These are phyloP conservation scores for Drosophila glabriapex DNA, from an alignment of 2,888 invertebrate genomes.

Conservation along the genomic window DNA sequence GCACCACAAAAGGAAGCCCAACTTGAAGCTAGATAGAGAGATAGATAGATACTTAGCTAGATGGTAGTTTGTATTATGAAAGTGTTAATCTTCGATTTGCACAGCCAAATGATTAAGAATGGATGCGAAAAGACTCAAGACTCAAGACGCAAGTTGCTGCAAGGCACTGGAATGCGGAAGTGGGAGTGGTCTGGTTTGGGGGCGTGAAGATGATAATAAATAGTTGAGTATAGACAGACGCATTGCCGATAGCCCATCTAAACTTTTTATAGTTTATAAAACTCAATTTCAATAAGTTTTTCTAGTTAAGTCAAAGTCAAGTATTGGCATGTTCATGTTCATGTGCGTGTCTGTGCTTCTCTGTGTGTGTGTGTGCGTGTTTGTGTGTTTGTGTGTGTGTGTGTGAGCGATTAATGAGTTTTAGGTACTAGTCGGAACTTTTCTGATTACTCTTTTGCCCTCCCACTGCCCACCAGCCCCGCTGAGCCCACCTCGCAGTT, in stretches of 20 bases:
- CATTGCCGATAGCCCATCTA: constrained; percentile 1
- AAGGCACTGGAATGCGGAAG: not conserved
- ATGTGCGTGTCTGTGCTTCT: too few relatives aligned
- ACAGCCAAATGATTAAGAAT: too few relatives aligned
- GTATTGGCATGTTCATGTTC: not conserved
- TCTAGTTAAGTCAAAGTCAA: constrained; percentile 20
- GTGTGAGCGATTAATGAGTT: constrained; percentile 31
- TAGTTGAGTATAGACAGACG: constrained; percentile 7
- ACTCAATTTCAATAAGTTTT: constrained; percentile 30
- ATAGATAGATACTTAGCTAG: not conserved
- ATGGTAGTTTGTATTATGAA: not conserved
- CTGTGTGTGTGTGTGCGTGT: not conserved
- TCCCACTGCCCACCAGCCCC: not conserved
- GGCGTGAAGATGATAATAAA: constrained; percentile 10
- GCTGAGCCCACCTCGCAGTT: not conserved
- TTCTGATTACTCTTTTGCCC: constrained; percentile 22
- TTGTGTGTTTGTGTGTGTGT: constrained; percentile 1
- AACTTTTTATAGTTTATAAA: constrained; percentile 32
- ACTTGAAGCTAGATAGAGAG: not conserved
- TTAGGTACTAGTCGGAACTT: constrained; percentile 25
- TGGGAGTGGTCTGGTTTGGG: not conserved
- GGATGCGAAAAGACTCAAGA: not conserved
- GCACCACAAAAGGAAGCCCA: not conserved
- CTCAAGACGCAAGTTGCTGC: not conserved
- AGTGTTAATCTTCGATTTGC: not conserved